These are phyloP conservation scores for Aproaerema taeniolella DNA, from an alignment of 2,888 invertebrate species.

Conservation along the genomic window DNA sequence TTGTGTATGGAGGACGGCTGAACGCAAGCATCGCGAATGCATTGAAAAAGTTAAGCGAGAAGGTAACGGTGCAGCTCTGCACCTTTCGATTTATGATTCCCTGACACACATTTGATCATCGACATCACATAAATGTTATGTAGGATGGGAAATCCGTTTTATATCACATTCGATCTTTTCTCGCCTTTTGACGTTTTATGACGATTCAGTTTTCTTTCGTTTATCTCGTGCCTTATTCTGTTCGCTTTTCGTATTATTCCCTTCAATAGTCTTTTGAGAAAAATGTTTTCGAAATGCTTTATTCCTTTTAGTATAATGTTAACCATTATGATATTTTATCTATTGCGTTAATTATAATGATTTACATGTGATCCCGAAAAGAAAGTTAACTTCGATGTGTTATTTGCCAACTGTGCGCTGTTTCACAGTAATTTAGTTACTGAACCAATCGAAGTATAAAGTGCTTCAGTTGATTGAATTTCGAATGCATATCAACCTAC, in stretches of 20 bases:
- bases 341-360: no score
- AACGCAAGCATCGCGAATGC: conserved; percentile 41
- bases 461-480: neutral
- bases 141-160: conserved; percentile 9
- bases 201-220: neutral
- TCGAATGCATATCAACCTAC: neutral
- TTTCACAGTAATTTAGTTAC: no score
- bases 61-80: conserved; percentile 45
- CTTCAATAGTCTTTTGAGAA: no score
- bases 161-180: conserved; percentile 3
- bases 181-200: conserved; percentile 7
- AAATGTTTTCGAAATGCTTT: no score
- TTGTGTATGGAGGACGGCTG: conserved; percentile 6
- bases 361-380: no score
- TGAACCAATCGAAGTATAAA: no score
- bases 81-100: conserved; percentile 20
- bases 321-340: no score
- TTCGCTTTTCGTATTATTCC: no score
- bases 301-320: no score
- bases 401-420: no score
- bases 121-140: conserved; percentile 1
- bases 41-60: conserved; percentile 50
- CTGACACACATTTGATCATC: conserved; percentile 17
- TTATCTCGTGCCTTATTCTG: conserved; percentile 1
- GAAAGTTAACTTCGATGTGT: no score